Evolutionary conservation across 2,888 invertebrate species (phyloP).

Genomic region (Stenichneumon culpator): DNA sequence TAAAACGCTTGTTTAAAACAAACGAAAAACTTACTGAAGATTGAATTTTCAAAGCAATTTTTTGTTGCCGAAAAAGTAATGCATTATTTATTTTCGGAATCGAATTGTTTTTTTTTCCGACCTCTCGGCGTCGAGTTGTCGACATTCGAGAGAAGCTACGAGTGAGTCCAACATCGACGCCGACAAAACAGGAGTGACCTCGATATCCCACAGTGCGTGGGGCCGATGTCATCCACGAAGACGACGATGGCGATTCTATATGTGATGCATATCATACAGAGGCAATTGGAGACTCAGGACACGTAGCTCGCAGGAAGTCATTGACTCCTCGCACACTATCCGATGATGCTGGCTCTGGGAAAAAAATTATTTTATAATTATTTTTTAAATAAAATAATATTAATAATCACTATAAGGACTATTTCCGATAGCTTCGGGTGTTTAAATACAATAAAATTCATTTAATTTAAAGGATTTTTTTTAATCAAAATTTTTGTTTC

Average conservation of each 20-base stretch:
- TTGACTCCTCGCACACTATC: constrained; percentile 39
- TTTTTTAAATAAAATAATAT: too few relatives aligned
- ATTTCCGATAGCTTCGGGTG: too few relatives aligned
- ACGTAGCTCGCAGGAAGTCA: constrained; percentile 46
- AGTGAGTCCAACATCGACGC: constrained; percentile 1
- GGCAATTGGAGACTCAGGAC: constrained; percentile 29
- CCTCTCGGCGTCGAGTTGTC: background rate
- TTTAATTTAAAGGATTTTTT: too few relatives aligned
- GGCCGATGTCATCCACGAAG: constrained; percentile 21
- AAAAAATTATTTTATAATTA: background rate
- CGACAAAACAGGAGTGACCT: constrained; percentile 41
- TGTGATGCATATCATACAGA: constrained; percentile 25
- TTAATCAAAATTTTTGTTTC: too few relatives aligned
- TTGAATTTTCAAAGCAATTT: too few relatives aligned
- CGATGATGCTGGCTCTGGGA: background rate
- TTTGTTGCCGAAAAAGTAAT: too few relatives aligned
- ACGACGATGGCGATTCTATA: background rate
- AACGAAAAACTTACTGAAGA: too few relatives aligned
- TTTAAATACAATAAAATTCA: too few relatives aligned
- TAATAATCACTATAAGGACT: too few relatives aligned
- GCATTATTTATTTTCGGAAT: constrained; percentile 23
- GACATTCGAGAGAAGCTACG: background rate
- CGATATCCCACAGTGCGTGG: constrained; percentile 16
- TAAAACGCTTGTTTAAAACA: too few relatives aligned
- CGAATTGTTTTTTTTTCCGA: constrained; percentile 5